These are phyloP conservation scores for Villa cingulata DNA, from an alignment of 2,888 invertebrate genomes.

Conservation along the genomic window DNA sequence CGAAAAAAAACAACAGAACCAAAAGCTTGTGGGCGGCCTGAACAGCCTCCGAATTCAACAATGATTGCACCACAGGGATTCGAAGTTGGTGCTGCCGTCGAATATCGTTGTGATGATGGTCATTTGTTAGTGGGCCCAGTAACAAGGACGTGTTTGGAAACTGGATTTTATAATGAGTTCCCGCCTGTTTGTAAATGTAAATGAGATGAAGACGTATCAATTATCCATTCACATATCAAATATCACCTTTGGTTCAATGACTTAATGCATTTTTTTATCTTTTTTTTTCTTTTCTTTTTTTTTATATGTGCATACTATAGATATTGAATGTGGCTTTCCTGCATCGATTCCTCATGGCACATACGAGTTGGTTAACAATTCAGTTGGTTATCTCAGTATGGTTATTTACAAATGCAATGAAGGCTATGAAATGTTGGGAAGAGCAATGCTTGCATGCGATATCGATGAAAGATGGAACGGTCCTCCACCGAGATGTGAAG, in stretches of 20 bases:
- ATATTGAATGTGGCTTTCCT: constrained; percentile 79
- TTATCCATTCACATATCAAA: not conserved
- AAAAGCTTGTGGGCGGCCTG: constrained; percentile 79
- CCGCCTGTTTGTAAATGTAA: constrained; percentile 87
- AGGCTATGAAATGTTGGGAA: constrained; percentile 74
- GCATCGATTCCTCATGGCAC: constrained; percentile 73
- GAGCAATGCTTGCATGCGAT: constrained; percentile 74
- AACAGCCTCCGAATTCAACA: constrained; percentile 86
- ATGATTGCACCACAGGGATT: constrained; percentile 61
- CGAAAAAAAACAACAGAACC: constrained; percentile 49
- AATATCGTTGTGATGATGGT: constrained; percentile 74
- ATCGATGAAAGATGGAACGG: constrained; percentile 90
- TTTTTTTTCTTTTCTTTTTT: not conserved
- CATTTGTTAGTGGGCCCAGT: constrained; percentile 78
- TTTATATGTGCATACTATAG: constrained; percentile 35
- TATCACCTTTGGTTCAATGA: not conserved
- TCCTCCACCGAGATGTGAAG: constrained; percentile 77
- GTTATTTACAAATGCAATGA: constrained; percentile 72
- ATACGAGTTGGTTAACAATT: constrained; percentile 69
- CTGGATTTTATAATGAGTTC: constrained; percentile 87
- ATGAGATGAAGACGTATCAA: too few relatives aligned
- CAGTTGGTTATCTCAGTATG: constrained; percentile 73
- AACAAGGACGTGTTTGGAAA: constrained; percentile 70
- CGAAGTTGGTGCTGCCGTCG: constrained; percentile 68
- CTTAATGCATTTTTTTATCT: not conserved